Percentiles rank a stretch among this genome's conserved stretches.
Evolutionary conservation across 2,797 vertebrate genomes (phyloP).

Genomic region (Sebastes minor): DNA sequence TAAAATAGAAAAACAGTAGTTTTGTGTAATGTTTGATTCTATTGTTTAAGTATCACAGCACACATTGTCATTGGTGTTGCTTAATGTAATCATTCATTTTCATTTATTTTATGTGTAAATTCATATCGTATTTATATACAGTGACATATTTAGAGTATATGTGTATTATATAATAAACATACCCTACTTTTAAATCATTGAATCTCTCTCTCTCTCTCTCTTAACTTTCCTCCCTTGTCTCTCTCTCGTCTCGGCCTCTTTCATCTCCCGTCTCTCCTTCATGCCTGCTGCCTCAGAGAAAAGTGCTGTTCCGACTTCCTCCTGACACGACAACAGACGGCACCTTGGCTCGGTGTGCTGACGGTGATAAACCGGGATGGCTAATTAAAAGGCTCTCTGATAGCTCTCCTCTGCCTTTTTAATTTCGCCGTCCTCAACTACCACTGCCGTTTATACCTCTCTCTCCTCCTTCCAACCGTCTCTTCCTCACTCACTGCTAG

Average conservation of each 20-base stretch:
- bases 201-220: not conserved
- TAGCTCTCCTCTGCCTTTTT: conserved; percentile 75
- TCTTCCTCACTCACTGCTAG: conserved; percentile 16
- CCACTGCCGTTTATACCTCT: conserved; percentile 41
- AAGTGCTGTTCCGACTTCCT: conserved; percentile 49
- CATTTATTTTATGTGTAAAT: not conserved
- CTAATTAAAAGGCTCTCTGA: conserved; percentile 80
- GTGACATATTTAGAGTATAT: not conserved
- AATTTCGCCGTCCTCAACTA: conserved; percentile 70
- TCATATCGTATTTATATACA: not conserved
- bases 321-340: conserved; percentile 63
- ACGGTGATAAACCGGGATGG: conserved; percentile 66
- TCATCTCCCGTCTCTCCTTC: conserved; percentile 43
- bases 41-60: not conserved
- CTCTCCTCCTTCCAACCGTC: not conserved
- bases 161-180: not conserved
- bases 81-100: not conserved
- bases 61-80: not conserved
- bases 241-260: not conserved
- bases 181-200: not conserved
- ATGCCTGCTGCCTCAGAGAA: conserved; percentile 36
- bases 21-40: not conserved
- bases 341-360: conserved; percentile 47
- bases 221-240: not conserved
- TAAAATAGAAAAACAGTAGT: not conserved